A percentile compares a stretch with the other conserved stretches of the same genome.
These are phyloP conservation scores for Conus ventricosus DNA, from an alignment of 1,140 invertebrate species.

Conservation along the genomic window DNA sequence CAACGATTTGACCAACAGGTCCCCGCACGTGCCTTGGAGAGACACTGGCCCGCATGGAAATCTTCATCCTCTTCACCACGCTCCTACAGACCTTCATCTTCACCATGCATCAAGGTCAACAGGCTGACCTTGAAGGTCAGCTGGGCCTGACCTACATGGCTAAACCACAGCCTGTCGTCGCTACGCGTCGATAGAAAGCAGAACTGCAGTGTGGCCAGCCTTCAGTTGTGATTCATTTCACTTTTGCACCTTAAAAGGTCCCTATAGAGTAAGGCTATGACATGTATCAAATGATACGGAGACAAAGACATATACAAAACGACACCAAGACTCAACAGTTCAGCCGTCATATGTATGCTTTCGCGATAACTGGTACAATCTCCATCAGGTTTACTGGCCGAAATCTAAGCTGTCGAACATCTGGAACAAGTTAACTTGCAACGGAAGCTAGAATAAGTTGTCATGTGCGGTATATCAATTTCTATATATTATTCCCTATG, in stretches of 20 bases:
- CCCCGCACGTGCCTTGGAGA: conserved; percentile 43
- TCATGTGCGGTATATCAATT: too few relatives aligned
- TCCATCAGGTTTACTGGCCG: background rate
- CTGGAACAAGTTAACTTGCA: too few relatives aligned
- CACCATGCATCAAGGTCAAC: background rate
- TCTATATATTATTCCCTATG: too few relatives aligned
- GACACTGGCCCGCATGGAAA: conserved; percentile 41
- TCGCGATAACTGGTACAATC: background rate
- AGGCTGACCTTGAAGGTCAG: background rate
- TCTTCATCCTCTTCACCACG: conserved; percentile 39
- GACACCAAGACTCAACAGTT: background rate
- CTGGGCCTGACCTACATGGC: background rate
- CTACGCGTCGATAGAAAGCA: background rate
- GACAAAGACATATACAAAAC: background rate
- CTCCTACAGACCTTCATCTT: conserved; percentile 47
- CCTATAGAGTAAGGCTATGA: background rate
- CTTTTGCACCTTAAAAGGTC: background rate
- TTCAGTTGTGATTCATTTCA: background rate
- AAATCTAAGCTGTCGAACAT: too few relatives aligned
- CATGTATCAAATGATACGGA: background rate
- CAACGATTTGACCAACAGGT: too few relatives aligned
- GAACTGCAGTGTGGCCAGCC: background rate
- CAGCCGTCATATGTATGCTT: background rate
- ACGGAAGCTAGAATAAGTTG: too few relatives aligned
- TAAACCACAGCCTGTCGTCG: background rate